These are phyloP conservation scores for Argyra leucocephala DNA, from an alignment of 2,888 invertebrate species.

Conservation along the genomic window DNA sequence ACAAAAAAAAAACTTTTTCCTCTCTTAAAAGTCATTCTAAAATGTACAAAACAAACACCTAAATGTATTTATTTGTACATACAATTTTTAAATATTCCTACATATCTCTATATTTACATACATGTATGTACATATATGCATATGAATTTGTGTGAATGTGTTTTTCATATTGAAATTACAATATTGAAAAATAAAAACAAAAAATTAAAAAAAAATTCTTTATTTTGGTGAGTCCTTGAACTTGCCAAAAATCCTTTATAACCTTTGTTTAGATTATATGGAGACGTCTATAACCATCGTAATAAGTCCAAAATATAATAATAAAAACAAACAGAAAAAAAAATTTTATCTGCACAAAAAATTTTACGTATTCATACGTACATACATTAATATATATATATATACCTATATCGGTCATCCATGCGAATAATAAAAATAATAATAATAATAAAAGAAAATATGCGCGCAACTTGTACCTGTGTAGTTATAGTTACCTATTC, in stretches of 20 bases:
- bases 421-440: not conserved
- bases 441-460: too few species aligned
- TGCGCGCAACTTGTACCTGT: too few species aligned
- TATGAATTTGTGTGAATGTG: not conserved
- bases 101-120: not conserved
- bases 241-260: conserved; percentile 4
- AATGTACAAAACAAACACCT: not conserved
- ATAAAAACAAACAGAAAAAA: too few species aligned
- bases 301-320: too few species aligned
- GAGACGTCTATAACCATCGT: too few species aligned
- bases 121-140: not conserved
- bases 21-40: not conserved
- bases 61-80: not conserved
- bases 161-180: not conserved
- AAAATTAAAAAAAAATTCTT: not conserved
- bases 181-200: not conserved
- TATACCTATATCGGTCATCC: not conserved
- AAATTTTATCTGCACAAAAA: too few species aligned
- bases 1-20: too few species aligned
- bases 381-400: not conserved
- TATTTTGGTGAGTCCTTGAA: not conserved
- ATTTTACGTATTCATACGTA: not conserved
- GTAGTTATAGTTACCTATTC: too few species aligned
- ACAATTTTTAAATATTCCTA: not conserved
- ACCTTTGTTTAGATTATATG: not conserved